Conservation (phyloP, 2,113 vertebrate species). For the Mellivora capensis region DNA sequence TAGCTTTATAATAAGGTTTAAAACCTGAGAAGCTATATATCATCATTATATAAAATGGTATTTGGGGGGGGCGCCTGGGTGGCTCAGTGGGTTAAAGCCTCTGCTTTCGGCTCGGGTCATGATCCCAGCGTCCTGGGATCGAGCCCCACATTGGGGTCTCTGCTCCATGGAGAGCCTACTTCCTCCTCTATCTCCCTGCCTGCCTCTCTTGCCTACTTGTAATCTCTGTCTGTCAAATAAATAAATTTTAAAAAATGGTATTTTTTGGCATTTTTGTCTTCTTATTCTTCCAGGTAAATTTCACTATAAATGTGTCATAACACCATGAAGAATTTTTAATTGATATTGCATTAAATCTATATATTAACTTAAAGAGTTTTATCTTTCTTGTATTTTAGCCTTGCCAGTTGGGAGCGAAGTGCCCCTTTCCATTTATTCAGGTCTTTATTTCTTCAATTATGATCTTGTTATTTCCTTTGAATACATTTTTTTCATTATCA, state of each 20-base stretch:
- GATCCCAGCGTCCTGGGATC: too few relatives aligned
- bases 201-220: too few relatives aligned
- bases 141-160: too few relatives aligned
- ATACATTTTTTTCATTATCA: background rate
- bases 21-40: slow-evolving; percentile 16
- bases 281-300: slow-evolving; percentile 24
- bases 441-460: background rate
- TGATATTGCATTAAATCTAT: background rate
- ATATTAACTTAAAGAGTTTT: background rate
- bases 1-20: background rate
- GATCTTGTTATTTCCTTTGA: slow-evolving; percentile 22
- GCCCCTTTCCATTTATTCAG: background rate
- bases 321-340: background rate
- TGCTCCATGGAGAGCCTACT: too few relatives aligned
- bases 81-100: too few relatives aligned
- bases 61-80: too few relatives aligned
- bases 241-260: too few relatives aligned
- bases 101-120: too few relatives aligned
- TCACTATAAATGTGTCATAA: slow-evolving; percentile 29
- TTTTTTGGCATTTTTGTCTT: background rate
- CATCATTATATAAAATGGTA: background rate
- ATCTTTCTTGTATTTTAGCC: slow-evolving; percentile 14
- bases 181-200: too few relatives aligned
- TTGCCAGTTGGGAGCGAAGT: background rate
- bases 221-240: too few relatives aligned